Evolutionary conservation across 2,888 invertebrate species (phyloP).

Genomic region (Xestia rhomboidea): DNA sequence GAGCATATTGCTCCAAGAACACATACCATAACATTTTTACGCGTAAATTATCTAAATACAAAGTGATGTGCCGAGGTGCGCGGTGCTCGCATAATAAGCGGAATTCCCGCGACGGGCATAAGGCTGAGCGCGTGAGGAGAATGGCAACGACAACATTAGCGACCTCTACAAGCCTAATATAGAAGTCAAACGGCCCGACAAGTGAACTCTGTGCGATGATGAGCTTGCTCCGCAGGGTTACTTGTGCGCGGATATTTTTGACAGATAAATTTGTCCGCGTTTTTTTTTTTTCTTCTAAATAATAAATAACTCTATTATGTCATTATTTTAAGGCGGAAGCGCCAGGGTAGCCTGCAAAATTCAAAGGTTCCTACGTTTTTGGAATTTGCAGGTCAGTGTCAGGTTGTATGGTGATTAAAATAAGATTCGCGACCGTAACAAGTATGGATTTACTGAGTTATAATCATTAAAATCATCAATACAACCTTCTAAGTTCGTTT

Average conservation of each 20-base stretch:
- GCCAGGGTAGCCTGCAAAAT: background rate
- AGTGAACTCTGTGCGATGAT: constrained; percentile 63
- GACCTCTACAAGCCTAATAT: constrained; percentile 64
- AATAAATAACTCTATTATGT: background rate
- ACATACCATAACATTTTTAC: constrained; percentile 50
- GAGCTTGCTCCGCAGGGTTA: constrained; percentile 58
- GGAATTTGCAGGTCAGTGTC: background rate
- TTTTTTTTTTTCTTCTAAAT: no score
- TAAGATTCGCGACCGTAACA: background rate
- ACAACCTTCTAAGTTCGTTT: background rate
- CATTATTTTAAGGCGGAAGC: no score
- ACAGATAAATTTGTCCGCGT: background rate
- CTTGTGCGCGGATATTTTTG: constrained; percentile 26
- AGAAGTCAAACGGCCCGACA: constrained; percentile 67
- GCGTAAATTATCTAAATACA: constrained; percentile 58
- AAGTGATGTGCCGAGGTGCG: constrained; percentile 63
- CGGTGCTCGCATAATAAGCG: constrained; percentile 65
- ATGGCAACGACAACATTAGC: constrained; percentile 65
- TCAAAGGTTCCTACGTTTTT: background rate
- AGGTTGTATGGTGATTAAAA: background rate
- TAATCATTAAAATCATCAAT: background rate
- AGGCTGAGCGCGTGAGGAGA: constrained; percentile 61
- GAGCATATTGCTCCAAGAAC: constrained; percentile 16
- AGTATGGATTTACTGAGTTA: background rate
- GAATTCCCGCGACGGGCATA: constrained; percentile 63